Evolutionary conservation across 2,113 vertebrate genomes (phyloP).

Genomic region (Cyanocitta stelleri): DNA sequence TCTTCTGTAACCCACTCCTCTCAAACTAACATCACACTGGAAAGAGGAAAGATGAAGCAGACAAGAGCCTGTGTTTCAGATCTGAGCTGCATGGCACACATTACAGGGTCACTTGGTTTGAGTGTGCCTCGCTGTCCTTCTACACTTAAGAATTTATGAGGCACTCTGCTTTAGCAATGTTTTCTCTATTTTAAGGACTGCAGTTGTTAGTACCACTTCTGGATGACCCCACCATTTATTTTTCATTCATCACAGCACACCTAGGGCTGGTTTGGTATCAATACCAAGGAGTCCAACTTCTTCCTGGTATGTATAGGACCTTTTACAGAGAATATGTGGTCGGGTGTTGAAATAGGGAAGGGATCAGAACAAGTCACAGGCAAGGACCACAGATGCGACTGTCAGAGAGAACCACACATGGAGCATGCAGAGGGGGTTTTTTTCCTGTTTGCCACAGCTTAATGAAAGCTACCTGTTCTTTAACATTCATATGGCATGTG

Average conservation of each 20-base stretch:
- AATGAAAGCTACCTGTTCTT: background rate
- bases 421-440: background rate
- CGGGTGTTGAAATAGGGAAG: background rate
- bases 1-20: background rate
- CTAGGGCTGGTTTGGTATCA: background rate
- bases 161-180: background rate
- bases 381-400: accelerated
- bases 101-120: background rate
- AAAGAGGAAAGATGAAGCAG: background rate
- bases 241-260: background rate
- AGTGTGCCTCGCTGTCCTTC: background rate
- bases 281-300: background rate
- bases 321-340: background rate
- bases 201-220: background rate
- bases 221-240: background rate
- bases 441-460: background rate
- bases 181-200: background rate
- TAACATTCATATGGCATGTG: background rate
- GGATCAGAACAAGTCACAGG: background rate
- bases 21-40: background rate
- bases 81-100: background rate
- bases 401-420: background rate
- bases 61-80: background rate
- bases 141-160: background rate
- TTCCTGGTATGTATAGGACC: background rate